Percentiles rank a stretch among this genome's conserved stretches.
phyloP scores from a whole-genome alignment of 1,140 invertebrate genomes.

The Oppia nitens region DNA sequence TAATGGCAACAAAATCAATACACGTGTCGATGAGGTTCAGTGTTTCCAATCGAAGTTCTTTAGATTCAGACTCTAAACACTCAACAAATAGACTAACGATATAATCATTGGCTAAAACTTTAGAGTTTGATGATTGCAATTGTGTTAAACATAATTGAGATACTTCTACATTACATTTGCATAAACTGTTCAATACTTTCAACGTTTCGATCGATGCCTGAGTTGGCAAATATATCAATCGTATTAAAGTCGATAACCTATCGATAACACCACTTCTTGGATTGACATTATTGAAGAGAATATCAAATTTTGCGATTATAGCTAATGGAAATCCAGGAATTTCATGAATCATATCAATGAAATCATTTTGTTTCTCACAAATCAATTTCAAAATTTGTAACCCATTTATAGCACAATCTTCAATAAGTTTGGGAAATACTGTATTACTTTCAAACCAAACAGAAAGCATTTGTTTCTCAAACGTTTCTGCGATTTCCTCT shows the following conservation, averaged over 20 bases:
- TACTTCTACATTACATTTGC: conserved; percentile 4
- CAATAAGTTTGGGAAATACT: neutral
- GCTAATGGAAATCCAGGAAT: conserved; percentile 13
- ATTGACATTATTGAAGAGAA: conserved; percentile 17
- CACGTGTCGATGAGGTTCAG: conserved; percentile 14
- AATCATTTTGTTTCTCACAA: conserved; percentile 13
- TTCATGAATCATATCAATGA: conserved; percentile 9
- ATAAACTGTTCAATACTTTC: conserved; percentile 12
- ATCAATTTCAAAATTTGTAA: conserved; percentile 14
- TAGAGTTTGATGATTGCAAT: conserved; percentile 7
- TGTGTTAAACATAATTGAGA: conserved; percentile 15
- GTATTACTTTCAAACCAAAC: conserved; percentile 2
- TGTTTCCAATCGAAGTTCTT: conserved; percentile 23
- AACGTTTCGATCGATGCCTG: conserved; percentile 10
- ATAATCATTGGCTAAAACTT: conserved; percentile 9
- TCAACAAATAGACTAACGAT: conserved; percentile 58
- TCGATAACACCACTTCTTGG: conserved; percentile 9
- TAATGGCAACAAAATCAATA: neutral
- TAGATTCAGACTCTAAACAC: conserved; percentile 54
- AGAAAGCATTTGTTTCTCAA: neutral
- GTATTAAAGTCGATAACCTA: conserved; percentile 14
- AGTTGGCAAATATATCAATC: conserved; percentile 9
- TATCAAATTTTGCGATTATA: conserved; percentile 12
- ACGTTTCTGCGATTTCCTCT: conserved; percentile 9
- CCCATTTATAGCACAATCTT: conserved; percentile 8